Conservation (phyloP, 2,113 vertebrate genomes). For the Corynorhinus townsendii region DNA sequence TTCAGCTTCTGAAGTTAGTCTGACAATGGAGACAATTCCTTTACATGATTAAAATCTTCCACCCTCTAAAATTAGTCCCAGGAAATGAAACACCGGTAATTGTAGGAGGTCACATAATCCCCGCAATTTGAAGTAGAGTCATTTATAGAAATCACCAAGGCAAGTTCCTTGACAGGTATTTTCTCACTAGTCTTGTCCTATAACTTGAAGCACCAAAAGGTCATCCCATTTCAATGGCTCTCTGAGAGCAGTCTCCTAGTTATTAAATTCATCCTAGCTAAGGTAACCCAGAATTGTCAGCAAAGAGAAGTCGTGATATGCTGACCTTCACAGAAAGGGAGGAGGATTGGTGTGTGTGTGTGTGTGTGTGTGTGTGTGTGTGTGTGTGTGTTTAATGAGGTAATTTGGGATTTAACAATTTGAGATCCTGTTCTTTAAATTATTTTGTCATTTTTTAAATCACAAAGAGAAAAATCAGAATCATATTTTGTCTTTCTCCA, state of each 20-base stretch:
- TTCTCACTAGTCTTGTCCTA: conserved; percentile 47
- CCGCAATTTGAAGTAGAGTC: conserved; percentile 37
- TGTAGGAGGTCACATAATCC: conserved; percentile 51
- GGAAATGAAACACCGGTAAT: conserved; percentile 57
- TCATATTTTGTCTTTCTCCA: not conserved
- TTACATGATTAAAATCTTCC: conserved; percentile 60
- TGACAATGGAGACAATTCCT: conserved; percentile 66
- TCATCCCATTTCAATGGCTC: conserved; percentile 48
- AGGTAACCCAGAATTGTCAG: not conserved
- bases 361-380: not conserved
- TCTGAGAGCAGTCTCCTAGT: not conserved
- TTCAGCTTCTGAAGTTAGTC: conserved; percentile 42
- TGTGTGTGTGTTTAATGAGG: not conserved
- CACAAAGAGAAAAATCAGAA: not conserved
- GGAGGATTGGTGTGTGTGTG: not conserved
- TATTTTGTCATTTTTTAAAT: conserved; percentile 15
- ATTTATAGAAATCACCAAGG: conserved; percentile 20
- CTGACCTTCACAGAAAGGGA: not conserved
- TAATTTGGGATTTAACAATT: not conserved
- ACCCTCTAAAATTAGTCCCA: conserved; percentile 64
- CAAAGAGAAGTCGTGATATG: not conserved
- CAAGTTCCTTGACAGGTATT: conserved; percentile 16
- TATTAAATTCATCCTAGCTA: conserved; percentile 39
- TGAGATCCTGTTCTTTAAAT: not conserved
- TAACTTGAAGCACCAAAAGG: conserved; percentile 43